Conservation (phyloP, 2,797 vertebrate genomes). For the Neostethus bicornis region DNA sequence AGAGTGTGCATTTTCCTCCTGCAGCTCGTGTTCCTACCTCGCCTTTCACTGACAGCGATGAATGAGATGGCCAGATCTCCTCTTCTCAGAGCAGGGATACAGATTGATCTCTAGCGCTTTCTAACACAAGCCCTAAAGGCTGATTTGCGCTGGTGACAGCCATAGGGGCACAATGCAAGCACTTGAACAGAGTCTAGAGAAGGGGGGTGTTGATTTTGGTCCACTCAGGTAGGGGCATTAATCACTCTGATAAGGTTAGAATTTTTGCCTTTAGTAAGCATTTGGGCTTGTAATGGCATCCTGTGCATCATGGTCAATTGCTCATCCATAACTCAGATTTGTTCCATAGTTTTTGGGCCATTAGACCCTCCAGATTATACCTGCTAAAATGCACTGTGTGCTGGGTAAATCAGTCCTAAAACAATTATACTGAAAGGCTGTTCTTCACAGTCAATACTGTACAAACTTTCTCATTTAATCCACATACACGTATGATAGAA, state of each 20-base stretch:
- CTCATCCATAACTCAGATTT: conserved; percentile 54
- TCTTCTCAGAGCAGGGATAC: conserved; percentile 68
- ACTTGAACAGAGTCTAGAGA: conserved; percentile 23
- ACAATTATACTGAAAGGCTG: conserved; percentile 69
- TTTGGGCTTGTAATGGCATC: conserved; percentile 59
- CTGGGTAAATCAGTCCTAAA: conserved; percentile 58
- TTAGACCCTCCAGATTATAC: conserved; percentile 36
- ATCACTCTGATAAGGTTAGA: conserved; percentile 71
- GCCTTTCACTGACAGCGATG: conserved; percentile 72
- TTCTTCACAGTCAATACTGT: conserved; percentile 60
- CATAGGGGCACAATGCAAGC: conserved; percentile 54
- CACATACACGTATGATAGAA: conserved; percentile 53
- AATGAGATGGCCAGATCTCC: conserved; percentile 71
- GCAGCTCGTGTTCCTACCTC: conserved; percentile 41
- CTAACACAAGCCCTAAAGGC: conserved; percentile 69
- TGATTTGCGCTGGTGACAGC: conserved; percentile 61
- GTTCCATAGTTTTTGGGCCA: conserved; percentile 46
- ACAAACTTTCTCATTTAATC: conserved; percentile 63
- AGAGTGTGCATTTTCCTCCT: conserved; percentile 52
- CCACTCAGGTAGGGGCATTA: conserved; percentile 63
- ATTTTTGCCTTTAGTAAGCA: conserved; percentile 68
- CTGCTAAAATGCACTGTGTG: conserved; percentile 50
- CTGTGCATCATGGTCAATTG: conserved; percentile 60
- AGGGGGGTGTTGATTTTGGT: conserved; percentile 41
- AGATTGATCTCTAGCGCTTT: conserved; percentile 78